Percentiles rank a stretch among this genome's conserved stretches.
These are phyloP conservation scores for Philhelius pedissequus DNA, from an alignment of 2,888 invertebrate genomes.

Conservation along the genomic window DNA sequence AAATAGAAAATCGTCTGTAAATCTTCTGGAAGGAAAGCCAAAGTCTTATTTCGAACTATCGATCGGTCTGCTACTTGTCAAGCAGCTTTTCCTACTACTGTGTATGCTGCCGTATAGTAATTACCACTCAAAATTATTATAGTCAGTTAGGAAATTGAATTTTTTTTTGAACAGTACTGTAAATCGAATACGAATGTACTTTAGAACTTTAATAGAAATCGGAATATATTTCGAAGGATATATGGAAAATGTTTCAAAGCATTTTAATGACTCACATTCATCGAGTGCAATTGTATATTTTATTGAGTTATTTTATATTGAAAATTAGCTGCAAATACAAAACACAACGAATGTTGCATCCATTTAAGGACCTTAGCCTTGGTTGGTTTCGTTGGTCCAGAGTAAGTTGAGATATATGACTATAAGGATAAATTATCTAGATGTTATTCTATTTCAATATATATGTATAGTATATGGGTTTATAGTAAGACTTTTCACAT, in stretches of 20 bases:
- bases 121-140: too few species aligned
- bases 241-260: constrained; percentile 9
- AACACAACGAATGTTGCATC: neutral
- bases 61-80: too few species aligned
- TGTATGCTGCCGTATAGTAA: too few species aligned
- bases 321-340: constrained; percentile 31
- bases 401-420: neutral
- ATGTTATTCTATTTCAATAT: neutral
- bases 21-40: too few species aligned
- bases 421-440: neutral
- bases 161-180: neutral
- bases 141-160: too few species aligned
- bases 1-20: too few species aligned
- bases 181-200: neutral
- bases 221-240: neutral
- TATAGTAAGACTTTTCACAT: neutral
- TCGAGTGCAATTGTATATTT: constrained; percentile 48
- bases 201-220: neutral
- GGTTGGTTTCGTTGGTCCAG: neutral
- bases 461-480: too few species aligned
- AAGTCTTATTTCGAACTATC: too few species aligned
- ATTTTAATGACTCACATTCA: constrained; percentile 40
- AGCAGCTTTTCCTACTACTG: too few species aligned
- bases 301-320: constrained; percentile 56
- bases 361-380: neutral